These are phyloP conservation scores for Solea senegalensis DNA, from an alignment of 2,113 vertebrate species.

Conservation along the genomic window DNA sequence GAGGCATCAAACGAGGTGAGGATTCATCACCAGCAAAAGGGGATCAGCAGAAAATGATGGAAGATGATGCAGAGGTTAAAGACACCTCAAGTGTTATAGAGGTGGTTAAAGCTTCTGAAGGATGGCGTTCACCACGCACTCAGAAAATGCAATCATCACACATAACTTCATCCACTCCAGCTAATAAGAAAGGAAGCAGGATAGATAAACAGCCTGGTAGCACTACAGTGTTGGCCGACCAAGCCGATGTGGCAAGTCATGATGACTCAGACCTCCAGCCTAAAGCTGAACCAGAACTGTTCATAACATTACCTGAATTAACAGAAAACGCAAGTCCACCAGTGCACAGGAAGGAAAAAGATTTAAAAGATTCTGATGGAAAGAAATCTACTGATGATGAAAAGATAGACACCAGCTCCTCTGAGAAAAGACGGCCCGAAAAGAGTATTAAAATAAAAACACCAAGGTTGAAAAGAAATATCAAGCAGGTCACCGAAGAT, in stretches of 20 bases:
- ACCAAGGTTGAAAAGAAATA: conserved; percentile 85
- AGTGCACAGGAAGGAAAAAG: conserved; percentile 56
- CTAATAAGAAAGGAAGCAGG: conserved; percentile 85
- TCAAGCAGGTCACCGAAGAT: conserved; percentile 82
- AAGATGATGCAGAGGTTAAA: conserved; percentile 85
- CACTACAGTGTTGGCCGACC: conserved; percentile 64
- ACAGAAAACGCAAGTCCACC: conserved; percentile 49
- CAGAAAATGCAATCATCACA: conserved; percentile 84
- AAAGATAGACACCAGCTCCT: conserved; percentile 60
- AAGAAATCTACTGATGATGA: conserved; percentile 81
- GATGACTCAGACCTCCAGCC: conserved; percentile 63
- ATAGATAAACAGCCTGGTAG: conserved; percentile 79
- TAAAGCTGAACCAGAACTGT: conserved; percentile 71
- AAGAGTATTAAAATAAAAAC: conserved; percentile 88
- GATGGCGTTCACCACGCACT: conserved; percentile 82
- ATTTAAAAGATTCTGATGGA: conserved; percentile 61
- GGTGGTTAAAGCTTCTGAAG: conserved; percentile 78
- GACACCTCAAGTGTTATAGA: conserved; percentile 82
- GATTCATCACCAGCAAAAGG: conserved; percentile 85
- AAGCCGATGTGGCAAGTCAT: conserved; percentile 55
- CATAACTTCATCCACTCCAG: conserved; percentile 64
- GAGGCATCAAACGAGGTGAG: conserved; percentile 85
- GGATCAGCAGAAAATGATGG: conserved; percentile 78
- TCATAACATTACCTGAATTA: conserved; percentile 73
- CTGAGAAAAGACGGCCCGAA: conserved; percentile 83